Base-by-base conservation (phyloP, 2,113 vertebrate genomes). In the Oxygymnocypris stewartii region DNA sequence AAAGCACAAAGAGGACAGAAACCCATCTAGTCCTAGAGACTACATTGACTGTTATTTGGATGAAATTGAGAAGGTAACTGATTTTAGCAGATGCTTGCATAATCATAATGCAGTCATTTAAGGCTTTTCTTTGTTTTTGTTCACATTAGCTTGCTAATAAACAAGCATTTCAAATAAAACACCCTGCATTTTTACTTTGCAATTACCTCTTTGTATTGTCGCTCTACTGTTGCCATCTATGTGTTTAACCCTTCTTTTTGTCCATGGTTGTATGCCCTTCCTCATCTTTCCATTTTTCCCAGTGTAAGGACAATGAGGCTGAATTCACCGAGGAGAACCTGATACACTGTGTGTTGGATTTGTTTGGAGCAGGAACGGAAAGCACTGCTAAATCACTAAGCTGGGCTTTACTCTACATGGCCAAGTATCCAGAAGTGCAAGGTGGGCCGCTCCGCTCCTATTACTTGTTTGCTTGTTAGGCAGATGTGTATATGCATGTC, bases 341-440 rank as follows among this genome's bases (percentile, higher is more conserved):
- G 0, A 4, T 88, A 14, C 51, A 49, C 0, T 92, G 89, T 1
- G 16, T 83, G 0, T 40, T 94, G 0, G 95, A 96, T 63, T 90
- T 96, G 63, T 89, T 96, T n/a, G 78, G 94, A 0, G 95, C 94
- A 0, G 95, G 95, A 23, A 95, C 95, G 0, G 95, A 96, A 90
- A 95, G 94, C 47, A 94, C 94, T 0, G 91, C 95, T 1, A 92
- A 93, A 0, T 95, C 94, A 0, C 20, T 95, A 2, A 91, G 90
- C 79, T 96, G 95, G 95, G 95, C 80, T 61, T 77, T 96, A 57
- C 90, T 96, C 0, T 96, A 88, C 12, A 92, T 96, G 94, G 92
- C 89, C n/a, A 4, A 54, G 0, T 0, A 95, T 23, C 95, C 93
- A 0, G 93, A 94, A 74, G 88, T 95, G 37, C 95, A 95, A 92